Evolutionary conservation across 2,113 vertebrate species (phyloP), one percentile per base, ranked within the genome.

Genomic region (Periophthalmodon schlosseri): DNA sequence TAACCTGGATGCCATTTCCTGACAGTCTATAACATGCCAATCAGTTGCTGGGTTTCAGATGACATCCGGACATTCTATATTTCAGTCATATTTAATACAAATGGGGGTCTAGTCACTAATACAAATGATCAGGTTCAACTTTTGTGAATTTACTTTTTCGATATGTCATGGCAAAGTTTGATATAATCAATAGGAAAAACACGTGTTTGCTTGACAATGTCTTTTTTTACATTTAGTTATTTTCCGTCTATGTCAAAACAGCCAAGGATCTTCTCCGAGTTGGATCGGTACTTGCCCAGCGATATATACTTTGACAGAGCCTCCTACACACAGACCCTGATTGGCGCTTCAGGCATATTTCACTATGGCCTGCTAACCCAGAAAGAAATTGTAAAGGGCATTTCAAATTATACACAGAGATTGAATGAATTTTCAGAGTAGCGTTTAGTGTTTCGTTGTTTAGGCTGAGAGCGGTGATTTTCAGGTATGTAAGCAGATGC

Each of bases 311-410:
- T 10, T 52, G 18, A 33, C 34, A 15, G 21, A 46, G 36, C 36
- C 14, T n/a, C 68, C 46, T 15, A 73, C 54, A 61, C 63, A 39
- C 21, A 11, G 34, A 65, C 23, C 10, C 21, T 80, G 54, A 36
- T 34, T 13, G 24, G 21, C 50, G 71, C 77, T 77, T 70, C 64
- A 75, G 77, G 80, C 47, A 49, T 54, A 8, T 52, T 73, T 57
- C 4, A 15, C 21, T 21, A n/a, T 70, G 77, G 24, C 74, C 76
- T 75, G 70, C 6, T 80, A 82, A 80, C 69, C 74, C 69, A 82
- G 69, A 80, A 79, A 54, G 13, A 68, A 47, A 20, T n/a, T 58
- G 69, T 70, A 71, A 71, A 81, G 28, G 73, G 73, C 2, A 68
- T 7, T 63, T 52, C 10, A 16, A 67, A 58, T 18, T 2, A 16